Conservation (phyloP, 2,797 vertebrate species). For the Artibeus lituratus region DNA sequence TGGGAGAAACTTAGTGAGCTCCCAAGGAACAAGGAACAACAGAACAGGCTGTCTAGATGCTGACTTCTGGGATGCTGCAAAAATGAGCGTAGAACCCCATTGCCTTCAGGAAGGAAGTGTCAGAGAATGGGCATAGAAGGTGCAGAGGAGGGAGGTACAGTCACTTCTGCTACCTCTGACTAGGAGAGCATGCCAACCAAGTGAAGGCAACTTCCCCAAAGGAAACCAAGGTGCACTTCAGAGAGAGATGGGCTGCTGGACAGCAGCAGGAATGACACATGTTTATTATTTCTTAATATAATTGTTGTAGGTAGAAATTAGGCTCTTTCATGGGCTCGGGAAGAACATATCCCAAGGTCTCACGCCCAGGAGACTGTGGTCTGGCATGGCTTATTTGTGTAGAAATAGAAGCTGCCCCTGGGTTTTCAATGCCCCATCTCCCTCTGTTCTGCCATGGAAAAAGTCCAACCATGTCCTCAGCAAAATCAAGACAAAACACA, state of each 20-base stretch:
- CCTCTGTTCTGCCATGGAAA: neutral
- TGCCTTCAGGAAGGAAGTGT: neutral
- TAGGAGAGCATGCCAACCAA: neutral
- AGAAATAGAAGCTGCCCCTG: neutral
- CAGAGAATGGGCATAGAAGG: neutral
- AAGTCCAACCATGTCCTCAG: neutral
- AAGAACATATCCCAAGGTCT: neutral
- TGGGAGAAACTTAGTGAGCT: neutral
- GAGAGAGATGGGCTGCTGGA: neutral
- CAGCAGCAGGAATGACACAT: neutral
- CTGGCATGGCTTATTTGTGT: neutral
- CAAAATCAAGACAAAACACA: neutral
- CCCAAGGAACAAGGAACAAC: neutral
- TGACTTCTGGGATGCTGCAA: neutral
- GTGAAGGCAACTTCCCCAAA: neutral
- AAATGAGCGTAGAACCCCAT: neutral
- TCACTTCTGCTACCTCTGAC: neutral
- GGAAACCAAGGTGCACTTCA: neutral
- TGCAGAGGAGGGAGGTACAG: neutral
- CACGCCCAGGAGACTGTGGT: neutral
- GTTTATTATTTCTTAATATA: neutral
- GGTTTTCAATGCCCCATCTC: neutral
- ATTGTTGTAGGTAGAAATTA: neutral
- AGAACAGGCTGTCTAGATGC: neutral
- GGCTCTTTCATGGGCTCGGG: neutral